Conservation (phyloP, 2,113 vertebrate species). For the Piprites chloris region DNA sequence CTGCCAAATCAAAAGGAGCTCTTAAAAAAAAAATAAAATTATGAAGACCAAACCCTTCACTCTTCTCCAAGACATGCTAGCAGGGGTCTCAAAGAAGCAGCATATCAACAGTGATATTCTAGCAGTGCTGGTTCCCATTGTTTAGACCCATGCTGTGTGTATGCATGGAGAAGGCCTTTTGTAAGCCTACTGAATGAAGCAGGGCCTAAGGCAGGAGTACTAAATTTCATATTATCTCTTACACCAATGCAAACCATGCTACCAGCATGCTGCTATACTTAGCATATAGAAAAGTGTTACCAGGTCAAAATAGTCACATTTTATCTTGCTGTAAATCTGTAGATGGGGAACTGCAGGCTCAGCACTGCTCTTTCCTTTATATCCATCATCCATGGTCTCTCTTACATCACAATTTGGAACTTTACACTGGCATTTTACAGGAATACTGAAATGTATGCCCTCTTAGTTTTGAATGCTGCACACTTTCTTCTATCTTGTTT, state of each 20-base stretch:
- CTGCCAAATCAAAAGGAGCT: neutral
- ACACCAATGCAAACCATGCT: neutral
- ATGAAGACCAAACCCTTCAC: neutral
- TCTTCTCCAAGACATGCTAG: neutral
- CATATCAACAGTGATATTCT: neutral
- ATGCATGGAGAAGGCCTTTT: neutral
- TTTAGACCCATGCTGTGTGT: accelerated
- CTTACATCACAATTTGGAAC: accelerated
- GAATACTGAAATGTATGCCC: neutral
- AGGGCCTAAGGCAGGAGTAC: neutral
- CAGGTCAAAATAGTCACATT: neutral
- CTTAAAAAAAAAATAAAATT: neutral
- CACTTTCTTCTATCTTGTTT: neutral
- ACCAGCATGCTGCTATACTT: neutral
- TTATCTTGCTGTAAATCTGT: neutral
- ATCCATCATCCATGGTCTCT: neutral
- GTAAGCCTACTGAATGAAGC: neutral
- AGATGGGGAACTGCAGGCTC: neutral
- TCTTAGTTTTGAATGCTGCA: neutral
- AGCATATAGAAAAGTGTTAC: neutral
- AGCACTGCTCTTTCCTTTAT: neutral
- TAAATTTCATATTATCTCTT: neutral
- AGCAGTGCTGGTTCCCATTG: accelerated
- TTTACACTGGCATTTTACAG: neutral
- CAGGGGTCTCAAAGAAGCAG: neutral